Evolutionary conservation across 1,140 invertebrate species (phyloP).

Genomic region (Drosophila saltans): DNA sequence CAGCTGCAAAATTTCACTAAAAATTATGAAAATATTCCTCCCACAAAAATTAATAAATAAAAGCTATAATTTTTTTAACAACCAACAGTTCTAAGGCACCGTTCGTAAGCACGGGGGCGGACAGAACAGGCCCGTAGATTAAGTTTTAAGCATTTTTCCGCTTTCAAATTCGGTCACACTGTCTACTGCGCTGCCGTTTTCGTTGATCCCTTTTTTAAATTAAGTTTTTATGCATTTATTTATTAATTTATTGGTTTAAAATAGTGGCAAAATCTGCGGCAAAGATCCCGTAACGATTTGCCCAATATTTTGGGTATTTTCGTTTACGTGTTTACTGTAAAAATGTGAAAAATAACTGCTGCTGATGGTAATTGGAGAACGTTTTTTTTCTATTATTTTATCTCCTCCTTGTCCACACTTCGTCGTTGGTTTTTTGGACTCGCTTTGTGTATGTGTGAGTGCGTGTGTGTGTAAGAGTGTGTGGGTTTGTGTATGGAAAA

Average conservation of each 20-base stretch:
- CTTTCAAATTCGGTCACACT: slow-evolving; percentile 42
- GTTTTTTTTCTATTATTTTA: slow-evolving; percentile 79
- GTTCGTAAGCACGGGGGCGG: not conserved
- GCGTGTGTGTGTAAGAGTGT: slow-evolving; percentile 25
- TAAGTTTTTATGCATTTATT: slow-evolving; percentile 68
- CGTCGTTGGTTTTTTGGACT: slow-evolving; percentile 60
- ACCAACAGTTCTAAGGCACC: not conserved
- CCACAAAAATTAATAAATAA: too few species aligned
- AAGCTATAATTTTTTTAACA: too few species aligned
- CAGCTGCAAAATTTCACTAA: too few species aligned
- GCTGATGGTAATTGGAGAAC: slow-evolving; percentile 80
- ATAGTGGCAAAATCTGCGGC: slow-evolving; percentile 48
- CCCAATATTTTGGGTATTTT: slow-evolving; percentile 36
- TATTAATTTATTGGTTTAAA: slow-evolving; percentile 76
- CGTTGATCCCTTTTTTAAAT: slow-evolving; percentile 79
- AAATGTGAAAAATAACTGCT: slow-evolving; percentile 66
- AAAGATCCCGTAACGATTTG: slow-evolving; percentile 39
- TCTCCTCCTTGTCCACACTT: slow-evolving; percentile 77
- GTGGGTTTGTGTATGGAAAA: slow-evolving; percentile 49
- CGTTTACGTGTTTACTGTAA: slow-evolving; percentile 43
- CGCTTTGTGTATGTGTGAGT: slow-evolving; percentile 65
- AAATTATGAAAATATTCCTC: too few species aligned
- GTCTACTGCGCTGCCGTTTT: slow-evolving; percentile 57
- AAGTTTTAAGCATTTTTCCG: slow-evolving; percentile 22
- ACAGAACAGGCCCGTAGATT: not conserved